A percentile compares a stretch with the other conserved stretches of the same genome.
These are phyloP conservation scores for Neomicropteryx cornuta DNA, from an alignment of 1,140 invertebrate genomes.

Conservation along the genomic window DNA sequence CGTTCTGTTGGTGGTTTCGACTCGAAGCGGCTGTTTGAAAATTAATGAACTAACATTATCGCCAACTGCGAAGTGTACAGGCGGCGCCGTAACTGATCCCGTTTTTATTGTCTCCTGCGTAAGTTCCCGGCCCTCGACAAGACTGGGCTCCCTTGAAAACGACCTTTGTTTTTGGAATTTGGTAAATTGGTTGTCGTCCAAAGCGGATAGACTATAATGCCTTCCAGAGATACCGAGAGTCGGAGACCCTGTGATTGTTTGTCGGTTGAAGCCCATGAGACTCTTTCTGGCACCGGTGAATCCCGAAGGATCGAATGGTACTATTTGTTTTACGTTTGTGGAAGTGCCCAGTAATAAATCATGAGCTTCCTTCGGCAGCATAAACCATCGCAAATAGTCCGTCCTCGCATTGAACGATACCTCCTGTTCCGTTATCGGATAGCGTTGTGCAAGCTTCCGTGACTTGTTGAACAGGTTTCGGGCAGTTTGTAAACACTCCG, in stretches of 20 bases:
- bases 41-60: conserved; percentile 45
- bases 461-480: conserved; percentile 67
- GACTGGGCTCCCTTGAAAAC: conserved; percentile 33
- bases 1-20: conserved; percentile 22
- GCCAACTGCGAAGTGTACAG: conserved; percentile 54
- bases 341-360: conserved; percentile 59
- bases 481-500: conserved; percentile 68
- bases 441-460: conserved; percentile 62
- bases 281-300: conserved; percentile 34
- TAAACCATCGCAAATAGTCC: conserved; percentile 72
- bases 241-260: conserved; percentile 33
- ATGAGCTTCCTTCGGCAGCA: conserved; percentile 68
- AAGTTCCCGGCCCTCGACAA: conserved; percentile 29
- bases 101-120: conserved; percentile 10
- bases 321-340: conserved; percentile 60
- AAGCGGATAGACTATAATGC: conserved; percentile 49
- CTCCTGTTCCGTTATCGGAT: conserved; percentile 60
- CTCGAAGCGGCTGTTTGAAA: conserved; percentile 20
- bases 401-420: conserved; percentile 52
- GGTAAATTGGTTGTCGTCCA: conserved; percentile 41
- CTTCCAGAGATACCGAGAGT: conserved; percentile 37
- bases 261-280: conserved; percentile 21
- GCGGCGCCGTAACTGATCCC: conserved; percentile 23
- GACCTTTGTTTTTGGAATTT: conserved; percentile 33
- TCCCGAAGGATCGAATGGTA: conserved; percentile 56